phyloP scores from a whole-genome alignment of 2,888 invertebrate genomes.

The Malthinus seriepunctatus region DNA sequence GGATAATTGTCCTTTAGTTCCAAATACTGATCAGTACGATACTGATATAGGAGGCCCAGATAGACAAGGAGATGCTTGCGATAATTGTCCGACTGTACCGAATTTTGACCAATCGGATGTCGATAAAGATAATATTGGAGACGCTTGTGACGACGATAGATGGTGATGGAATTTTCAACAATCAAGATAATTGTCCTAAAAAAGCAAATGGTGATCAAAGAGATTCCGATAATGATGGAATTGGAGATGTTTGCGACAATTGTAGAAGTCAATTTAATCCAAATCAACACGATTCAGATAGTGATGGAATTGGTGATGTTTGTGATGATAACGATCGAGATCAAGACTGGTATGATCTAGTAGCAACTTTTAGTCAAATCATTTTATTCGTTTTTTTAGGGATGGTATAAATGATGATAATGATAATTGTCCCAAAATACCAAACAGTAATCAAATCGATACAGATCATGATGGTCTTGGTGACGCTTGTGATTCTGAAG shows the following conservation, averaged over 20 bases:
- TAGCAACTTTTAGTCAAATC: background rate
- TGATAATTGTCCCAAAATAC: slow-evolving; percentile 85
- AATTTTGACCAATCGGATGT: slow-evolving; percentile 89
- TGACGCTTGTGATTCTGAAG: slow-evolving; percentile 84
- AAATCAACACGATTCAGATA: slow-evolving; percentile 72
- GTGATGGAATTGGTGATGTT: slow-evolving; percentile 85
- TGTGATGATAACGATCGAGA: slow-evolving; percentile 91
- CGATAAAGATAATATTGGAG: slow-evolving; percentile 81
- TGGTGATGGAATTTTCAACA: slow-evolving; percentile 80
- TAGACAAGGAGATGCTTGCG: slow-evolving; percentile 82
- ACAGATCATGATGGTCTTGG: slow-evolving; percentile 79
- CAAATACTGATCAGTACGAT: slow-evolving; percentile 83
- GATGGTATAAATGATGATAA: slow-evolving; percentile 85
- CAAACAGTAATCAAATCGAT: slow-evolving; percentile 89
- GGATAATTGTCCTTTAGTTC: slow-evolving; percentile 83
- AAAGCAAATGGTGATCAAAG: slow-evolving; percentile 76
- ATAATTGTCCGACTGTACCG: slow-evolving; percentile 84
- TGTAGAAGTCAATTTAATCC: slow-evolving; percentile 78
- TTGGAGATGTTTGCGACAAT: slow-evolving; percentile 91
- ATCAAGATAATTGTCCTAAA: slow-evolving; percentile 75
- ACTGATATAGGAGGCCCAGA: slow-evolving; percentile 74
- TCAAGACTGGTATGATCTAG: slow-evolving; percentile 65
- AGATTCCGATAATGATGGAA: slow-evolving; percentile 83
- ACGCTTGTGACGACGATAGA: slow-evolving; percentile 90
- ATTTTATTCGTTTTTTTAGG: slow-evolving; percentile 41